phyloP scores from a whole-genome alignment of 2,888 invertebrate species.

The Scrobipalpa costella region DNA sequence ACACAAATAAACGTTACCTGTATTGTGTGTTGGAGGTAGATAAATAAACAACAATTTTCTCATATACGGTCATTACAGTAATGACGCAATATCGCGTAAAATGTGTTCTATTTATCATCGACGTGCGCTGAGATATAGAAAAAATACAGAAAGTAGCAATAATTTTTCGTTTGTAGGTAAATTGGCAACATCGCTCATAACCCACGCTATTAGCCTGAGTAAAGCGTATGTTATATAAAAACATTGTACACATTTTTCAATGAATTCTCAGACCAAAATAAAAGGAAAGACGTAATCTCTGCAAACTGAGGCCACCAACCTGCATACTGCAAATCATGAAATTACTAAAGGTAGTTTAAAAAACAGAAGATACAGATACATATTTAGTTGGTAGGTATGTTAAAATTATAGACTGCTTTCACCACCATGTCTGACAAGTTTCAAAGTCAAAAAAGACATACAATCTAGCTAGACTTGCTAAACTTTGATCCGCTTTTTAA shows the following conservation, averaged over 20 bases:
- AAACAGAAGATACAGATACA: no score
- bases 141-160: constrained; percentile 9
- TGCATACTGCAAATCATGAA: no score
- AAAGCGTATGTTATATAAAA: background rate
- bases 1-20: constrained; percentile 35
- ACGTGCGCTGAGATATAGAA: constrained; percentile 8
- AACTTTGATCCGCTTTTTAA: no score
- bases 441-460: no score
- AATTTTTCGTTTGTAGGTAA: background rate
- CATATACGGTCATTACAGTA: constrained; percentile 33
- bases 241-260: background rate
- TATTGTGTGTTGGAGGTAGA: background rate
- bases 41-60: constrained; percentile 33
- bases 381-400: no score
- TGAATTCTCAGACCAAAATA: background rate
- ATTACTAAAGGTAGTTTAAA: no score
- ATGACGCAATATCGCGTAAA: constrained; percentile 39
- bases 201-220: constrained; percentile 3
- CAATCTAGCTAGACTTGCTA: no score
- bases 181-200: constrained; percentile 6
- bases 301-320: no score
- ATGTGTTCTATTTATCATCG: constrained; percentile 23
- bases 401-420: no score
- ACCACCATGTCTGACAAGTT: no score
- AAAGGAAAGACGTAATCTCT: background rate